phyloP scores from a whole-genome alignment of 1,140 invertebrate genomes.

The Papilio polytes region DNA sequence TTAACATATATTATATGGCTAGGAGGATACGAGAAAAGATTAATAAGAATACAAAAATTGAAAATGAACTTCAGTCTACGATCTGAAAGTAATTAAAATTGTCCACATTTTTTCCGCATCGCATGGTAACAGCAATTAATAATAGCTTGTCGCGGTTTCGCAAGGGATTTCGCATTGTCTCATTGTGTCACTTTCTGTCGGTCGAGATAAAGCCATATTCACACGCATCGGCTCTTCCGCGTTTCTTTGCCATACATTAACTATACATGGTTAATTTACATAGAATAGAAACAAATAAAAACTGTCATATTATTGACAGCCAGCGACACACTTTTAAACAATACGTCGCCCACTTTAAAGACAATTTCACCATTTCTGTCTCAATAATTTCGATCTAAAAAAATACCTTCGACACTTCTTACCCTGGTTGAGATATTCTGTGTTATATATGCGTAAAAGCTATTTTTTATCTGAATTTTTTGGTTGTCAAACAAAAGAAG shows the following conservation, averaged over 20 bases:
- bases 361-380: neutral
- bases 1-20: too few species aligned
- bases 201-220: conserved; percentile 39
- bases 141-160: conserved; percentile 35
- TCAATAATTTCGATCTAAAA: neutral
- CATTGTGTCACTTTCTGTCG: conserved; percentile 38
- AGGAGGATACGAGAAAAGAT: too few species aligned
- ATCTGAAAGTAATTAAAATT: neutral
- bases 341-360: neutral
- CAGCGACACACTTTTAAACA: neutral
- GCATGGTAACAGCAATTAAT: conserved; percentile 26
- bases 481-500: too few species aligned
- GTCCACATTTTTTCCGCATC: neutral
- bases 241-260: conserved; percentile 39
- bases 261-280: neutral
- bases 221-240: conserved; percentile 33
- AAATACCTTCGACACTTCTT: neutral
- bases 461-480: too few species aligned
- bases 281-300: neutral
- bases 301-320: neutral
- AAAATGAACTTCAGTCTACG: neutral
- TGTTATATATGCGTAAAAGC: too few species aligned
- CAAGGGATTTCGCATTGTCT: conserved; percentile 40
- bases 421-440: neutral
- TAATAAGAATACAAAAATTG: neutral